These are phyloP conservation scores for Puma concolor DNA, from an alignment of 2,113 vertebrate genomes.

Conservation along the genomic window DNA sequence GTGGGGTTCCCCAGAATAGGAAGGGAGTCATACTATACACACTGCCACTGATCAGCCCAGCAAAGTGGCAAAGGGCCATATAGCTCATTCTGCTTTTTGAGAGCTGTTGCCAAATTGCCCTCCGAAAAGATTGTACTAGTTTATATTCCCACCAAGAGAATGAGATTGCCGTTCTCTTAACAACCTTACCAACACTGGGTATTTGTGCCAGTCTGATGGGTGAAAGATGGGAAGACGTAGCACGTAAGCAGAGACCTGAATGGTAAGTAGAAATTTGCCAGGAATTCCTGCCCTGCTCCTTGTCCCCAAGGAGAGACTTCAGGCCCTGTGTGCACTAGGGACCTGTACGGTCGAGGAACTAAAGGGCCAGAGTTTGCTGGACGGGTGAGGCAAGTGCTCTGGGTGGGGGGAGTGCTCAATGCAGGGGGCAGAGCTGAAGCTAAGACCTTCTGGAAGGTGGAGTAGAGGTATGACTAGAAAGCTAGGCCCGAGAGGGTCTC, in stretches of 20 bases:
- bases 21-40: neutral
- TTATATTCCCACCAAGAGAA: neutral
- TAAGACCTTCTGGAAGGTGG: neutral
- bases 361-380: neutral
- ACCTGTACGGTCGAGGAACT: neutral
- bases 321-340: neutral
- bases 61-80: neutral
- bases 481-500: rapidly evolving
- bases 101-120: neutral
- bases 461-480: neutral
- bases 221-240: neutral
- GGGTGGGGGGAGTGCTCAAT: neutral
- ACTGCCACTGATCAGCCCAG: neutral
- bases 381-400: neutral
- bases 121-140: neutral
- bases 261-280: neutral
- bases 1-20: neutral
- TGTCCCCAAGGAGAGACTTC: neutral
- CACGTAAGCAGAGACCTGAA: neutral
- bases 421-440: neutral
- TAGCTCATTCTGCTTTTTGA: conserved; percentile 22
- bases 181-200: neutral
- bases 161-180: neutral
- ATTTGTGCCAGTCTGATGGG: neutral
- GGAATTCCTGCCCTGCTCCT: neutral